Evolutionary conservation across 2,797 vertebrate species (phyloP).

Genomic region (Argentina silus): DNA sequence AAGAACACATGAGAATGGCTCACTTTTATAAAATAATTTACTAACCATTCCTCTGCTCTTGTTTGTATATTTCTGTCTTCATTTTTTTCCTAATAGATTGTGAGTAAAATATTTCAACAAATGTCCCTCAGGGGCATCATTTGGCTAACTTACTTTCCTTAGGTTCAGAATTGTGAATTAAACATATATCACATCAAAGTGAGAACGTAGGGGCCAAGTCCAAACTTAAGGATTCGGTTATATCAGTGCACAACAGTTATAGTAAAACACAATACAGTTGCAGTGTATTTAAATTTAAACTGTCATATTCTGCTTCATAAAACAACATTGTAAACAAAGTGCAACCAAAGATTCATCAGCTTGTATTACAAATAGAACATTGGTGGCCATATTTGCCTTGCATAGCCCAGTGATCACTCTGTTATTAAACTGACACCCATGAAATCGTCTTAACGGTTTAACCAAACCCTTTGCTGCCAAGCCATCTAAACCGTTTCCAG

Average conservation of each 20-base stretch:
- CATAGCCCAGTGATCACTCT: conserved; percentile 75
- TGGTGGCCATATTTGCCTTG: conserved; percentile 69
- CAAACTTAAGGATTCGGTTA: conserved; percentile 29
- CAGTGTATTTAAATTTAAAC: conserved; percentile 58
- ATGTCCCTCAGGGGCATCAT: conserved; percentile 21
- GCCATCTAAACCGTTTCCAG: conserved; percentile 64
- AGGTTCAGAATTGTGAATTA: not conserved
- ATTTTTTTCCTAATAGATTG: conserved; percentile 29
- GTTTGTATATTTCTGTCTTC: conserved; percentile 29
- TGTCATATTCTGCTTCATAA: conserved; percentile 17
- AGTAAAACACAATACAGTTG: conserved; percentile 23
- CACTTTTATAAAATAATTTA: conserved; percentile 32
- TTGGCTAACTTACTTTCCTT: conserved; percentile 32
- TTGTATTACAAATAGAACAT: conserved; percentile 53
- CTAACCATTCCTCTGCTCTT: conserved; percentile 24
- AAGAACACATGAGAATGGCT: conserved; percentile 22
- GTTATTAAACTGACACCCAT: conserved; percentile 64
- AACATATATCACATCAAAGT: not conserved
- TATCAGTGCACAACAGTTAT: conserved; percentile 56
- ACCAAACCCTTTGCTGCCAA: conserved; percentile 57
- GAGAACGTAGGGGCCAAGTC: conserved; percentile 8
- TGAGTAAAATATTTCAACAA: conserved; percentile 32
- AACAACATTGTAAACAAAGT: conserved; percentile 63
- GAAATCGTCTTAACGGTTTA: conserved; percentile 64
- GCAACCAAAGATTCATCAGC: conserved; percentile 55